phyloP scores from a whole-genome alignment of 1,140 invertebrate species.

The Drosophila takahashii region DNA sequence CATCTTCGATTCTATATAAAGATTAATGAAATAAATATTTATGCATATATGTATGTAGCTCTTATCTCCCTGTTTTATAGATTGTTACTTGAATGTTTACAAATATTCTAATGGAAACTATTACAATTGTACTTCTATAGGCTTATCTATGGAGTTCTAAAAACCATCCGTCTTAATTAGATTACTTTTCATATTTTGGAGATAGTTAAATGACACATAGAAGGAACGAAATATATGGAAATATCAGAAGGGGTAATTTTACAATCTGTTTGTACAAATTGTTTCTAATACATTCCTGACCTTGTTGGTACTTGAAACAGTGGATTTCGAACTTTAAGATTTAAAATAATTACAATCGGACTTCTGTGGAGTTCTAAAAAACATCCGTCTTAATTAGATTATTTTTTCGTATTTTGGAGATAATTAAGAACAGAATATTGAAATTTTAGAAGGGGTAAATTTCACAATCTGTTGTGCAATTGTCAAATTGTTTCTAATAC shows the following conservation, averaged over 20 bases:
- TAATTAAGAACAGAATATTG: background rate
- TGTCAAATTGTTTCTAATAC: background rate
- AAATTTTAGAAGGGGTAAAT: background rate
- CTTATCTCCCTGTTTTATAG: background rate
- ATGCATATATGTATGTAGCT: background rate
- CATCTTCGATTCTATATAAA: background rate
- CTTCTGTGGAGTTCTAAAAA: background rate
- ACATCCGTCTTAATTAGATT: background rate
- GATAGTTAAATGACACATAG: background rate
- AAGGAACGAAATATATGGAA: background rate
- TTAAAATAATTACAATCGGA: background rate
- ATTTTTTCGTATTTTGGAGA: background rate
- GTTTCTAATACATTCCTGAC: background rate
- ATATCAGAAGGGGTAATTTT: background rate
- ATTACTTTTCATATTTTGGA: background rate
- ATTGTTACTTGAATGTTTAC: background rate
- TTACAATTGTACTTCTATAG: background rate
- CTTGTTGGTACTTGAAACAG: too few species aligned
- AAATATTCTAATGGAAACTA: background rate
- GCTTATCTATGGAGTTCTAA: background rate
- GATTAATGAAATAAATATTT: background rate
- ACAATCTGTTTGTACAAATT: background rate
- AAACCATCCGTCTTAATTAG: background rate
- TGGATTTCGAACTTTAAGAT: too few species aligned
- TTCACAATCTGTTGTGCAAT: background rate